Base-by-base conservation (phyloP, 2,113 vertebrate genomes). In the Aegotheles bennettii region DNA sequence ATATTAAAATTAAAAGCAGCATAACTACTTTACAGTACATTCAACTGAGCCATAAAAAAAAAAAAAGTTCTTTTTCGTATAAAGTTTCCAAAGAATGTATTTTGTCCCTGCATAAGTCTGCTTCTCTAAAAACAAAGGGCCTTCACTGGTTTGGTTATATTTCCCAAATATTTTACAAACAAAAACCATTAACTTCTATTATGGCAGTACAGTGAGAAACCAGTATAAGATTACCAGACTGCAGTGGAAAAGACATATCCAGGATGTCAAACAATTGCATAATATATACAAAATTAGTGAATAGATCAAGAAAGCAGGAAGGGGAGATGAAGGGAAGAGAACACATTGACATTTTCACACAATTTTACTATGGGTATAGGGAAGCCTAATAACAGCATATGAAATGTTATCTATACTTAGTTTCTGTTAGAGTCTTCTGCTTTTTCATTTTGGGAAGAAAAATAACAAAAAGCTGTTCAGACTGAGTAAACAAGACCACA, bases 401-500 rank as follows among this genome's bases (percentile, higher is more conserved):
- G 17, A 67, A 78, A 67, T 23, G 12, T 67, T 42, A 85, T 54
- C 33, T 68, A 57, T 13, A 56, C 19, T 67, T 76, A n/a, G 26
- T 14, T 81, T 94, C 67, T 75, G 9, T 11, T 38, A 31, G 4
- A 91, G 35, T 11, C 6, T 33, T 47, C 60, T 35, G 16, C 7
- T 71, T 91, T 84, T 84, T 87, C 29, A 40, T 76, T 94, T 82
- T n/a, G 13, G 36, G 21, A 51, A 71, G 65, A 63, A 90, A 90
- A 86, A 71, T 29, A 84, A 78, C 19, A 51, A 91, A 90, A 87
- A 60, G 6, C 31, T 68, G 18, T 36, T 21, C 75, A 57, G 48
- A 84, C 16, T 53, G 65, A 87, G 54, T 84, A 92, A 95, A 95
- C 53, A 95, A 82, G 84, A 87, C 61, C 80, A 84, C 84, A 97